Conservation (phyloP, 2,797 vertebrate species). For the Characodon lateralis region DNA sequence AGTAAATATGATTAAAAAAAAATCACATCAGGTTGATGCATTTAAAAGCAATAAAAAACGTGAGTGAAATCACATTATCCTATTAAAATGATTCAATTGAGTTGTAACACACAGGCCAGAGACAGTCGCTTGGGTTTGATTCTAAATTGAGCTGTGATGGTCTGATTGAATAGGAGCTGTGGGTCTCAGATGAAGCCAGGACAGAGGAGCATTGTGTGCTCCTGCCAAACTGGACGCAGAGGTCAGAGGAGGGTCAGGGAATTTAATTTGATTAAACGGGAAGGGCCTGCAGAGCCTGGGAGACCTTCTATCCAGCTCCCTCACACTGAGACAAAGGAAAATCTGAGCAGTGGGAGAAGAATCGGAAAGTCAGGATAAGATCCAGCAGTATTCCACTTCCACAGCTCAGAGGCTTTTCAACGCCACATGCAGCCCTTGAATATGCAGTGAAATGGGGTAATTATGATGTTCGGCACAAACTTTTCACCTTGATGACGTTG, state of each 20-base stretch:
- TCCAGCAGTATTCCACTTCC: conserved; percentile 18
- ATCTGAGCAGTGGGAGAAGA: conserved; percentile 42
- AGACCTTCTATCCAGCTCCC: conserved; percentile 52
- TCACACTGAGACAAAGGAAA: conserved; percentile 65
- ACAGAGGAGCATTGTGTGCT: conserved; percentile 76
- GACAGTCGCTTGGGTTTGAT: neutral
- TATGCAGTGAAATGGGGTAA: neutral
- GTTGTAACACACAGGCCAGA: conserved; percentile 24
- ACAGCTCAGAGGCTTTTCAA: conserved; percentile 2
- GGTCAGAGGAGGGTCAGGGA: conserved; percentile 71
- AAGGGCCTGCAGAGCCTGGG: conserved; percentile 58
- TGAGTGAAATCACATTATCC: conserved; percentile 39
- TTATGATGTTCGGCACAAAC: too few relatives aligned
- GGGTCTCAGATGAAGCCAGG: conserved; percentile 53
- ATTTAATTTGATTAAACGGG: conserved; percentile 76
- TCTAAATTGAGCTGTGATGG: conserved; percentile 50
- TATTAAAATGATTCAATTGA: conserved; percentile 17
- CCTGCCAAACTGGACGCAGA: conserved; percentile 60
- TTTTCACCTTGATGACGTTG: conserved; percentile 87
- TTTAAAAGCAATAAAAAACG: conserved; percentile 5
- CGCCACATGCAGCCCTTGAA: neutral
- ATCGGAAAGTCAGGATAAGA: conserved; percentile 53
- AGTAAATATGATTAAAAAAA: neutral
- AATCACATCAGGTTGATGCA: neutral
- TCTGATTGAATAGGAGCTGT: conserved; percentile 56